These are phyloP conservation scores for Lucinisca nassula DNA, from an alignment of 2,888 invertebrate species.

Conservation along the genomic window DNA sequence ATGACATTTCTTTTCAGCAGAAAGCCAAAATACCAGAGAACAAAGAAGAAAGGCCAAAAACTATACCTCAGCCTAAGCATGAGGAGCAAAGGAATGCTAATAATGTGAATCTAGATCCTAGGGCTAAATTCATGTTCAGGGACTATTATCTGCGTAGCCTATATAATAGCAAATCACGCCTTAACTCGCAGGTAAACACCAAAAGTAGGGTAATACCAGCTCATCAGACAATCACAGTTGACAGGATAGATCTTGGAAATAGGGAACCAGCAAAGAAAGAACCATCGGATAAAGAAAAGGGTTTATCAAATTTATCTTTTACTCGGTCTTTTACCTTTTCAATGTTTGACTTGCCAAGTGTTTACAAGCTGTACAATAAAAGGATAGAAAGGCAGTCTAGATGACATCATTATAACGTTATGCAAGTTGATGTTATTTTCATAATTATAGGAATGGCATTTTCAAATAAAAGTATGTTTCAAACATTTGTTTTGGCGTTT, in stretches of 20 bases:
- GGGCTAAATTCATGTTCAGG: slow-evolving; percentile 36
- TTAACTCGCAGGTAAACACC: slow-evolving; percentile 46
- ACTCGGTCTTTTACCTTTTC: slow-evolving; percentile 74
- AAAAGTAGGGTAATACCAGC: not conserved
- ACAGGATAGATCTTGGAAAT: slow-evolving; percentile 36
- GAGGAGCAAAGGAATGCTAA: not conserved
- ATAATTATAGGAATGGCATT: no score
- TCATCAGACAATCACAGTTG: slow-evolving; percentile 51
- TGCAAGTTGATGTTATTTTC: no score
- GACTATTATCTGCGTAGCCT: slow-evolving; percentile 50
- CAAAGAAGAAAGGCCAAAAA: not conserved
- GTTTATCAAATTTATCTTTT: slow-evolving; percentile 40
- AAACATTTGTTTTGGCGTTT: no score
- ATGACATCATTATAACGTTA: no score
- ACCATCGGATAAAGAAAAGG: slow-evolving; percentile 1
- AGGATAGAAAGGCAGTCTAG: not conserved
- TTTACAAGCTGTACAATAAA: slow-evolving; percentile 63
- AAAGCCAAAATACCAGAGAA: no score
- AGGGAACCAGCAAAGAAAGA: slow-evolving; percentile 31
- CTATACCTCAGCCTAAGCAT: not conserved
- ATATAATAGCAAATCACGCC: slow-evolving; percentile 30
- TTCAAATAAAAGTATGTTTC: no score
- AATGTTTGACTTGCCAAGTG: slow-evolving; percentile 70
- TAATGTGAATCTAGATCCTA: not conserved
- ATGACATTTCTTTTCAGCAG: no score